A percentile compares a stretch with the other conserved stretches of the same genome.
Conservation (phyloP, 2,113 vertebrate genomes). For the Ptilonorhynchus violaceus region DNA sequence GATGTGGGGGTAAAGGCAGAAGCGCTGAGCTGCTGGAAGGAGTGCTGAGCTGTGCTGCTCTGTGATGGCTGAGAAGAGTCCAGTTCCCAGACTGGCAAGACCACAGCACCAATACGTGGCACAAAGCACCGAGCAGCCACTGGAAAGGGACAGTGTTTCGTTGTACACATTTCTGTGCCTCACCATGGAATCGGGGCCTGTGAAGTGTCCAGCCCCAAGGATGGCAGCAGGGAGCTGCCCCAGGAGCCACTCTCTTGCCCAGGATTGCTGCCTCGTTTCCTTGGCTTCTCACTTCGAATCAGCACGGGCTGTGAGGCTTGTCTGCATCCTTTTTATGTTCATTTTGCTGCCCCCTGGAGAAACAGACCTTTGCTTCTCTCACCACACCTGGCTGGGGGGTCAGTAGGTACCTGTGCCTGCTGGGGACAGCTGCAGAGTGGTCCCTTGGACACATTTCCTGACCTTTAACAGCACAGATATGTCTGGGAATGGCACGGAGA, state of each 20-base stretch:
- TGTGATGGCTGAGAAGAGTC: background rate
- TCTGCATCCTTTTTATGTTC: accelerated
- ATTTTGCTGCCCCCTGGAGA: background rate
- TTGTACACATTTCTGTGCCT: background rate
- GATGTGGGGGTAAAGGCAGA: background rate
- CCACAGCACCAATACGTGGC: background rate
- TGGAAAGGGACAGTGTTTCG: background rate
- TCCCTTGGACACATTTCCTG: background rate
- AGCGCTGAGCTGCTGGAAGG: background rate
- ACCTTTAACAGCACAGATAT: background rate
- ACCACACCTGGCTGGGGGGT: background rate
- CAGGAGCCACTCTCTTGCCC: background rate
- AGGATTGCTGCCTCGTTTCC: background rate
- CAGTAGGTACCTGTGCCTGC: background rate
- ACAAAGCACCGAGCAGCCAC: background rate
- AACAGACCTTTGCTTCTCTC: background rate
- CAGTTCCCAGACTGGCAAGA: background rate
- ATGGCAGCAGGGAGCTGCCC: background rate
- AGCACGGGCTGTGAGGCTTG: background rate
- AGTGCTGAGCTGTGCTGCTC: background rate
- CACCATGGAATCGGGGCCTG: background rate
- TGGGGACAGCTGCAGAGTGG: background rate
- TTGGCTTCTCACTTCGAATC: background rate
- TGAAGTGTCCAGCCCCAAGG: background rate
- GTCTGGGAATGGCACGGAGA: background rate